phyloP scores from a whole-genome alignment of 2,888 invertebrate species.

The Drosophila atripex region DNA sequence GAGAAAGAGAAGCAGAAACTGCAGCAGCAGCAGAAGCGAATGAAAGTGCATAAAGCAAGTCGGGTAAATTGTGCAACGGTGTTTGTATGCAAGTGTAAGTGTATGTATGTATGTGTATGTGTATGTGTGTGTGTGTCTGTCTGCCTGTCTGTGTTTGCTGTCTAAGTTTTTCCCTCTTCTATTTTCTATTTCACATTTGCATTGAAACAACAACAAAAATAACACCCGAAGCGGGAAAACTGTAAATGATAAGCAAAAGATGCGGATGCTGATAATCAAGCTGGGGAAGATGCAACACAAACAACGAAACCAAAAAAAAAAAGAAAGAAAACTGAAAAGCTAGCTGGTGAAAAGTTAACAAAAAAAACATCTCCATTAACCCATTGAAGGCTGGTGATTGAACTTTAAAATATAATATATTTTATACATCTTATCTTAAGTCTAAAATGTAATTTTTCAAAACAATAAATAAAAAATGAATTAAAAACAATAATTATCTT shows the following conservation, averaged over 20 bases:
- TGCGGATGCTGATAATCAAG: conserved; percentile 36
- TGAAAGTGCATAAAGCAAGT: conserved; percentile 63
- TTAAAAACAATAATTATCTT: no score
- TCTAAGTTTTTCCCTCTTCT: conserved; percentile 11
- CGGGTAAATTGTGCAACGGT: conserved; percentile 24
- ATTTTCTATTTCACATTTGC: conserved; percentile 11
- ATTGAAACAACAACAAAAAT: conserved; percentile 12
- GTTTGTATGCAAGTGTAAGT: conserved; percentile 1
- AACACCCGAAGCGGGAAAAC: conserved; percentile 5
- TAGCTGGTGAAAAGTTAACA: not conserved
- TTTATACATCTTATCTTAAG: no score
- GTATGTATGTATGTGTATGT: not conserved
- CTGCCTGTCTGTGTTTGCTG: conserved; percentile 25
- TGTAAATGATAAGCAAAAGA: conserved; percentile 44
- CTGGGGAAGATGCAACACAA: conserved; percentile 1
- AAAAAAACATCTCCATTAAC: not conserved
- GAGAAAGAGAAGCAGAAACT: conserved; percentile 16
- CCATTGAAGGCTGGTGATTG: not conserved
- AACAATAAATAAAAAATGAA: not conserved
- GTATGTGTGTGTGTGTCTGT: conserved; percentile 15
- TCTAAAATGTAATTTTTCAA: not conserved
- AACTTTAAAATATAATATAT: no score
- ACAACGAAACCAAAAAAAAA: not conserved
- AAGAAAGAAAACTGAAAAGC: not conserved
- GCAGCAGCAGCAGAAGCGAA: conserved; percentile 31